These are phyloP conservation scores for Acleris cristana DNA, from an alignment of 2,888 invertebrate genomes.

Conservation along the genomic window DNA sequence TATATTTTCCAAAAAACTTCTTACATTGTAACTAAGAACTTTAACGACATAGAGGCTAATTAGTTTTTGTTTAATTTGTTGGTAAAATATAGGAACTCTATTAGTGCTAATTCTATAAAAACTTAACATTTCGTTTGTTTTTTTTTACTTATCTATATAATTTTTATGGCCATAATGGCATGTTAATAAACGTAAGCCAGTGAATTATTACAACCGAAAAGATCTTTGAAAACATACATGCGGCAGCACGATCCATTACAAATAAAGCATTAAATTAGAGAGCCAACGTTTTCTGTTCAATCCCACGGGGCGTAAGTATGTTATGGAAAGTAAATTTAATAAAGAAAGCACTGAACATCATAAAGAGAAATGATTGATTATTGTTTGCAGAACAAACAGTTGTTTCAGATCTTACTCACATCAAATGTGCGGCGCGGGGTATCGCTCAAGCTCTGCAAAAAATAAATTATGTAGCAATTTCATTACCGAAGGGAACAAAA, in stretches of 20 bases:
- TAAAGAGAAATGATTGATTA: slow-evolving; percentile 65
- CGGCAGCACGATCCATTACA: background rate
- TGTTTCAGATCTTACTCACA: slow-evolving; percentile 72
- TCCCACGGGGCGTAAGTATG: background rate
- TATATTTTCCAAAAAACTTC: too few relatives aligned
- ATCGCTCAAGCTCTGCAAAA: slow-evolving; percentile 64
- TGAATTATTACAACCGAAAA: too few relatives aligned
- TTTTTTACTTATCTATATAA: too few relatives aligned
- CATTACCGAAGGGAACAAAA: slow-evolving; percentile 22
- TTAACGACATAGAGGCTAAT: too few relatives aligned
- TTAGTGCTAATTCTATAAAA: too few relatives aligned
- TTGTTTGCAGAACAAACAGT: slow-evolving; percentile 68
- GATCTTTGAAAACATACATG: too few relatives aligned
- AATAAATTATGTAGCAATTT: slow-evolving; percentile 40
- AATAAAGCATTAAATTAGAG: background rate
- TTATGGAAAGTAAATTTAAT: slow-evolving; percentile 46
- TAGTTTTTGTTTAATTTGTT: too few relatives aligned
- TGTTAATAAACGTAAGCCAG: too few relatives aligned
- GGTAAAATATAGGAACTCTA: too few relatives aligned
- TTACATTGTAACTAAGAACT: too few relatives aligned
- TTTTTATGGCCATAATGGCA: too few relatives aligned
- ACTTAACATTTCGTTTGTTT: too few relatives aligned
- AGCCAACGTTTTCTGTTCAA: background rate
- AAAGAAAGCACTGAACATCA: slow-evolving; percentile 47
- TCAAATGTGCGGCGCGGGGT: slow-evolving; percentile 61